phyloP scores from a whole-genome alignment of 2,888 invertebrate species.

The Drosophila pullipes region DNA sequence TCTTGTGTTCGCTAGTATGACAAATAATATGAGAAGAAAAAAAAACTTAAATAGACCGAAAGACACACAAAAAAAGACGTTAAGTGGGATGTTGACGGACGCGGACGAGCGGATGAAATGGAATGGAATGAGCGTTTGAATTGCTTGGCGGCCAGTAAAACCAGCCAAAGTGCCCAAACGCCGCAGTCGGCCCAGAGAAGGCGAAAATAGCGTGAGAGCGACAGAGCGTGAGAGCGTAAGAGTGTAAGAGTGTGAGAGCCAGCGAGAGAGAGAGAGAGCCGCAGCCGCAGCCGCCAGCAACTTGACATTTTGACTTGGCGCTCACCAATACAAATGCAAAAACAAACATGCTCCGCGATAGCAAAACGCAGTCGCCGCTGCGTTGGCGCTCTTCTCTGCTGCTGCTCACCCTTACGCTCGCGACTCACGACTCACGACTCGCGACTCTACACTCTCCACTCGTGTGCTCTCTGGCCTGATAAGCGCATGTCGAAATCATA shows the following conservation, averaged over 20 bases:
- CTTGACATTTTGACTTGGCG: slow-evolving; percentile 69
- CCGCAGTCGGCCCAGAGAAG: slow-evolving; percentile 64
- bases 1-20: slow-evolving; percentile 28
- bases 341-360: slow-evolving; percentile 1
- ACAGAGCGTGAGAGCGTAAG: slow-evolving; percentile 24
- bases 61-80: slow-evolving; percentile 44
- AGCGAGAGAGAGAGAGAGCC: slow-evolving; percentile 25
- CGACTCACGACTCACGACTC: slow-evolving; percentile 29
- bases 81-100: slow-evolving; percentile 82
- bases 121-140: slow-evolving; percentile 75
- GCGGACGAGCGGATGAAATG: slow-evolving; percentile 83
- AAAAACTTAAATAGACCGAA: slow-evolving; percentile 25
- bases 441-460: slow-evolving; percentile 31
- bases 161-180: slow-evolving; percentile 59
- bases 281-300: slow-evolving; percentile 32
- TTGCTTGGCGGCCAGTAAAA: slow-evolving; percentile 64
- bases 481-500: slow-evolving; percentile 62
- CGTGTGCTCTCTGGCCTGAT: slow-evolving; percentile 43
- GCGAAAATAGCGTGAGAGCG: slow-evolving; percentile 28
- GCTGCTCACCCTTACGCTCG: slow-evolving; percentile 39
- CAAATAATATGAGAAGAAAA: slow-evolving; percentile 1
- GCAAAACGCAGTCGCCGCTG: slow-evolving; percentile 40
- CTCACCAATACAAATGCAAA: slow-evolving; percentile 37
- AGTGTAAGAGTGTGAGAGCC: slow-evolving; percentile 6
- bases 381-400: slow-evolving; percentile 66